A percentile compares a stretch with the other conserved stretches of the same genome.
These are phyloP conservation scores for Drosophila percnosoma DNA, from an alignment of 2,888 invertebrate species.

Conservation along the genomic window DNA sequence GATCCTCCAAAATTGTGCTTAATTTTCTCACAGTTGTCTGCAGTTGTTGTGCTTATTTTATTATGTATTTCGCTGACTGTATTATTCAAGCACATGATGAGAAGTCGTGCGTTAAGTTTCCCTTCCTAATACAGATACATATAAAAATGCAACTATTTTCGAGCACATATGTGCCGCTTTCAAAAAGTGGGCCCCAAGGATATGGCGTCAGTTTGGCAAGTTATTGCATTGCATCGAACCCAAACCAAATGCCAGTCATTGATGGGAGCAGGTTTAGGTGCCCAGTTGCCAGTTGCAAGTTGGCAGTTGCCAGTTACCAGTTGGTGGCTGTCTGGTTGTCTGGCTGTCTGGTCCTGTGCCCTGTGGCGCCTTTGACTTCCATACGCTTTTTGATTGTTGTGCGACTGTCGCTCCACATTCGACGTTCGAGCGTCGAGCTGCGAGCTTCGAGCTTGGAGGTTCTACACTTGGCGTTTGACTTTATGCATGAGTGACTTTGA, in stretches of 20 bases:
- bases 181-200: conserved; percentile 70
- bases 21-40: neutral
- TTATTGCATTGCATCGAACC: conserved; percentile 66
- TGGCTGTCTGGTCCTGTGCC: conserved; percentile 38
- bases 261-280: conserved; percentile 28
- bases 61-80: conserved; percentile 37
- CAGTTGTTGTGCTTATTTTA: neutral
- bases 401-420: conserved; percentile 41
- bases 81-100: conserved; percentile 28
- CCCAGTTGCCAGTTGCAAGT: conserved; percentile 35
- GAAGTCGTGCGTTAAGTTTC: conserved; percentile 48
- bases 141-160: conserved; percentile 13
- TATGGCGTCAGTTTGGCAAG: conserved; percentile 73
- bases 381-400: conserved; percentile 78
- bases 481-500: conserved; percentile 70
- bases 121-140: conserved; percentile 20
- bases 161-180: conserved; percentile 19
- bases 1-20: neutral
- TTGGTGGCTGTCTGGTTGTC: conserved; percentile 3
- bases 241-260: conserved; percentile 16
- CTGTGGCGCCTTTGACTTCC: conserved; percentile 73
- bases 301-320: conserved; percentile 29
- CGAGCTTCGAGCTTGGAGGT: conserved; percentile 1
- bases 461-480: conserved; percentile 66
- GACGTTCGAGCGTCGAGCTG: conserved; percentile 8